phyloP scores from a whole-genome alignment of 2,113 vertebrate species.

The Sinocyclocheilus anshuiensis region DNA sequence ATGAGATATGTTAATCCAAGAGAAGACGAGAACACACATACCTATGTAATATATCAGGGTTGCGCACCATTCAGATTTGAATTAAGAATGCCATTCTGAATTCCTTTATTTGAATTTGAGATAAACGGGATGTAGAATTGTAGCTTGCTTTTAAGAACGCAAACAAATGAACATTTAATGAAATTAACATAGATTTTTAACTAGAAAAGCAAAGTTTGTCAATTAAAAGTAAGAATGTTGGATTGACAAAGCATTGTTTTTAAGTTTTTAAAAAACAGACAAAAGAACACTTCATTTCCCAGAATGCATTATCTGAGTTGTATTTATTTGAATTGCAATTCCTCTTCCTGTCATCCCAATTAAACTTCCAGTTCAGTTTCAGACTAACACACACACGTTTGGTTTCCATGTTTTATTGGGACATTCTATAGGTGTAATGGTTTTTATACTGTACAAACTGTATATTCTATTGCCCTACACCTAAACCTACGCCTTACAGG shows the following conservation, averaged over 20 bases:
- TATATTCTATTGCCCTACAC: too few species aligned
- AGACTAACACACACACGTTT: too few species aligned
- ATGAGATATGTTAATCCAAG: constrained; percentile 28
- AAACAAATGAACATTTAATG: neutral
- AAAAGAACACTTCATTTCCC: neutral
- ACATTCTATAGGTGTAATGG: too few species aligned
- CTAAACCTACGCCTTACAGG: too few species aligned
- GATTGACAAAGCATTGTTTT: neutral
- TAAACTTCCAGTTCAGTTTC: neutral
- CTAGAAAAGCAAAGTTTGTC: neutral
- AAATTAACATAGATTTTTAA: neutral
- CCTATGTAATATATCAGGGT: neutral
- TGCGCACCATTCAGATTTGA: neutral
- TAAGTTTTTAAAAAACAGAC: neutral
- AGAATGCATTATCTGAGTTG: neutral
- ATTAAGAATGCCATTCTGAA: neutral
- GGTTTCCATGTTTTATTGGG: too few species aligned
- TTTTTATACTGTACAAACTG: too few species aligned
- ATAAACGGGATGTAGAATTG: neutral
- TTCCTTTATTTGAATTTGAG: neutral
- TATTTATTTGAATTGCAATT: neutral
- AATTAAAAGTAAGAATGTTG: neutral
- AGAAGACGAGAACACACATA: neutral
- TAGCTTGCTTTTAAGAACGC: neutral
- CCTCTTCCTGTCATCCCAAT: neutral